These are phyloP conservation scores for Botrylloides violaceus DNA, from an alignment of 23 tunicate species.

Conservation along the genomic window DNA sequence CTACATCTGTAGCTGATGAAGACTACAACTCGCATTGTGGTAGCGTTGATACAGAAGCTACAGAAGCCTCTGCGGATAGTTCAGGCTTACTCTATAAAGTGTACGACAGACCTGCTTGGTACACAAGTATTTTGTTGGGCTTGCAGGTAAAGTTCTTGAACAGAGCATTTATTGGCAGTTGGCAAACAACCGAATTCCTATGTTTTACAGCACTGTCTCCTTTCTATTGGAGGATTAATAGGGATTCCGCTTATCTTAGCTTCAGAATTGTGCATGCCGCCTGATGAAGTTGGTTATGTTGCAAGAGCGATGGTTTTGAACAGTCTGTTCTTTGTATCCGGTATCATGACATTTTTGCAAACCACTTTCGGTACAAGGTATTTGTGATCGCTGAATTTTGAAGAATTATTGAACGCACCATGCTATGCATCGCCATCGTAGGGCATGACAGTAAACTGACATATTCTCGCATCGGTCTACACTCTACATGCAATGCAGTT, in stretches of 20 bases:
- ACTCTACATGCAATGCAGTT: no score
- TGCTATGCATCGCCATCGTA: no score
- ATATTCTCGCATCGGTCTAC: no score
- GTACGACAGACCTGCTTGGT: conserved; percentile 50
- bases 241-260: conserved; percentile 65
- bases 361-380: conserved; percentile 72
- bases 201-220: conserved; percentile 38
- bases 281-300: conserved; percentile 50
- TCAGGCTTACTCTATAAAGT: conserved; percentile 24
- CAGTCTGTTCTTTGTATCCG: conserved; percentile 46
- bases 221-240: conserved; percentile 50
- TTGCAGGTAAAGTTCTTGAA: conserved; percentile 39
- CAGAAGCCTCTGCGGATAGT: not conserved
- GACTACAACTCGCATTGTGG: no score
- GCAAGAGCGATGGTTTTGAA: conserved; percentile 46
- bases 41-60: not conserved
- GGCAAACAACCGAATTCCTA: no score
- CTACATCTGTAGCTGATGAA: no score
- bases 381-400: no score
- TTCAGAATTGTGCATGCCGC: conserved; percentile 42
- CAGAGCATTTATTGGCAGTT: not conserved
- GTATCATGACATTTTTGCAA: conserved; percentile 65
- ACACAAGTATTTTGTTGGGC: conserved; percentile 27
- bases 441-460: no score
- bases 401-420: no score